Evolutionary conservation across 2,888 invertebrate species (phyloP).

Genomic region (Drosophila maculinotata): DNA sequence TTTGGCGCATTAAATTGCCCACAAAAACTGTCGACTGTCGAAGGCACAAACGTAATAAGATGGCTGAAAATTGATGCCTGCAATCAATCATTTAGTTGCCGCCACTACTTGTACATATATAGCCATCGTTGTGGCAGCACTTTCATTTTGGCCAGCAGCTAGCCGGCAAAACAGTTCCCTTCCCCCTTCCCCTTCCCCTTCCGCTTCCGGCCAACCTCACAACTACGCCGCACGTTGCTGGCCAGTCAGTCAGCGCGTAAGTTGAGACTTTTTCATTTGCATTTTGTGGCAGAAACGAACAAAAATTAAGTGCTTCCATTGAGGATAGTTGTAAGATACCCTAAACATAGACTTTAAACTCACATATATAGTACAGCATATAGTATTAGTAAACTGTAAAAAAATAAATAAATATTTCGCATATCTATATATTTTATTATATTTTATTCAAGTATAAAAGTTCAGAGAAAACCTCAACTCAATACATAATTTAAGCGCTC

Average conservation of each 20-base stretch:
- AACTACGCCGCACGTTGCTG: conserved; percentile 30
- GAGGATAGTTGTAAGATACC: not conserved
- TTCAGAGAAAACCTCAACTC: no score
- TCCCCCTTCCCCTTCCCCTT: conserved; percentile 1
- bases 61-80: conserved; percentile 75
- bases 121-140: conserved; percentile 41
- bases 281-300: conserved; percentile 56
- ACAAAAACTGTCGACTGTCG: conserved; percentile 55
- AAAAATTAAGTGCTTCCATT: not conserved
- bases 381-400: no score
- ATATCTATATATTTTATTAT: no score
- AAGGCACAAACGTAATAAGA: conserved; percentile 59
- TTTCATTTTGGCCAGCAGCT: conserved; percentile 58
- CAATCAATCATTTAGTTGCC: conserved; percentile 74
- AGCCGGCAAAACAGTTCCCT: conserved; percentile 3
- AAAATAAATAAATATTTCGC: no score
- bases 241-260: conserved; percentile 47
- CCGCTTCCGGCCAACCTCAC: conserved; percentile 5
- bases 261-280: conserved; percentile 79
- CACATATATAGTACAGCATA: no score
- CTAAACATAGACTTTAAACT: conserved; percentile 19
- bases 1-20: conserved; percentile 27
- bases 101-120: conserved; percentile 7
- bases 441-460: no score
- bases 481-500: no score